Percentiles rank a stretch among this genome's conserved stretches.
phyloP scores from a whole-genome alignment of 2,113 vertebrate species.

The Labeo catla region DNA sequence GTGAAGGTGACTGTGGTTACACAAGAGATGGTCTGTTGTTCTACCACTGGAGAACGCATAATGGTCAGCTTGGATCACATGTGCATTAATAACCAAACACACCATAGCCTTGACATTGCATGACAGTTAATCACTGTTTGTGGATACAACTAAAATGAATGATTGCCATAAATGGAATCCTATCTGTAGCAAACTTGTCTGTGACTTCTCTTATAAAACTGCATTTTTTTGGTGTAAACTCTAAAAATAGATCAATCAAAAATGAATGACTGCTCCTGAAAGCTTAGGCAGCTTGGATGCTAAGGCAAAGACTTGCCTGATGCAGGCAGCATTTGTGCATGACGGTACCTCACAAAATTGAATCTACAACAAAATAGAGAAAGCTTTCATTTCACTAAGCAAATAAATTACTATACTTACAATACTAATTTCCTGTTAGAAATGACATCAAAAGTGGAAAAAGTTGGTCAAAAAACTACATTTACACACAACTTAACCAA shows the following conservation, averaged over 20 bases:
- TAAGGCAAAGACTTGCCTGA: background rate
- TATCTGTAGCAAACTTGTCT: no score
- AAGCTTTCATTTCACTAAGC: background rate
- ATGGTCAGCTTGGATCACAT: no score
- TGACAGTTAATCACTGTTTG: no score
- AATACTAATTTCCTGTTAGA: background rate
- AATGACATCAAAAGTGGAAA: background rate
- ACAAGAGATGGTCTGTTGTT: background rate
- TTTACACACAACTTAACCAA: background rate
- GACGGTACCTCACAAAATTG: background rate
- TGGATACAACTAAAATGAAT: background rate
- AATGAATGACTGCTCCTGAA: background rate
- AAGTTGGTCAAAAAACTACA: background rate
- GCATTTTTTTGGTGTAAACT: no score
- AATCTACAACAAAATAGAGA: background rate
- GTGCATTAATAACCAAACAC: no score
- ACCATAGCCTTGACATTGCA: no score
- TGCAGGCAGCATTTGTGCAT: background rate
- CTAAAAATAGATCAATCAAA: no score
- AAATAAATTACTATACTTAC: background rate
- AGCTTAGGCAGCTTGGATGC: background rate
- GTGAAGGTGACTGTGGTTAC: no score
- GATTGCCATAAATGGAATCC: no score
- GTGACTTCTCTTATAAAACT: no score
- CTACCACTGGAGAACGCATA: background rate